Evolutionary conservation across 2,797 vertebrate species (phyloP).

Genomic region (Dermochelys coriacea): DNA sequence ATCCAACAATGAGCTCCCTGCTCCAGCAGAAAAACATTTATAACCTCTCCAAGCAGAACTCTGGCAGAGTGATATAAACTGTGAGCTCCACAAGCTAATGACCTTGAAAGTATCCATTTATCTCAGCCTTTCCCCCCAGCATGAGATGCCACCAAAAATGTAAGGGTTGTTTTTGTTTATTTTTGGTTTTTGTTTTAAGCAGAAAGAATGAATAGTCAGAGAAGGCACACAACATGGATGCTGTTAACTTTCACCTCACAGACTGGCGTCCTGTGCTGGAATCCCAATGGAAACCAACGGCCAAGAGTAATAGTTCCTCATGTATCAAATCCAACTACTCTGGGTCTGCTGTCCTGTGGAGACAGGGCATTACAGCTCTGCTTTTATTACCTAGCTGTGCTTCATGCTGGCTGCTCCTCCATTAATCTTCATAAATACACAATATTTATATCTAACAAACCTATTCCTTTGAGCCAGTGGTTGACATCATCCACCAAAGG

Average conservation of each 20-base stretch:
- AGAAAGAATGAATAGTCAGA: conserved; percentile 52
- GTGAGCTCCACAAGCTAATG: conserved; percentile 78
- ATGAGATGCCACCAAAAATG: conserved; percentile 77
- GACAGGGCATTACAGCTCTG: conserved; percentile 50
- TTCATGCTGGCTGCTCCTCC: conserved; percentile 25
- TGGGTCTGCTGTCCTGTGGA: background rate
- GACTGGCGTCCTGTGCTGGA: background rate
- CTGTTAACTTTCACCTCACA: conserved; percentile 12
- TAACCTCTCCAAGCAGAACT: conserved; percentile 75
- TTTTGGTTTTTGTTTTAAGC: conserved; percentile 61
- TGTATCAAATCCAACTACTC: background rate
- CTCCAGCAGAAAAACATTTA: conserved; percentile 79
- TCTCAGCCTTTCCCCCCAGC: conserved; percentile 77
- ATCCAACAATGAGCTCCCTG: conserved; percentile 72
- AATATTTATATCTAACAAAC: conserved; percentile 60
- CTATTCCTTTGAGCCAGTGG: conserved; percentile 18
- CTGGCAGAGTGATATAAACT: conserved; percentile 75
- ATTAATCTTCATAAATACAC: conserved; percentile 72
- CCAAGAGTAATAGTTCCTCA: background rate
- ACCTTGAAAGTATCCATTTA: conserved; percentile 84
- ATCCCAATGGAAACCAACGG: background rate
- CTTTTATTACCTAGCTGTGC: conserved; percentile 38
- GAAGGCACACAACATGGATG: conserved; percentile 39
- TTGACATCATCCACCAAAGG: conserved; percentile 55
- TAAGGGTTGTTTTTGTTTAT: conserved; percentile 73